A percentile compares a stretch with the other conserved stretches of the same genome.
Evolutionary conservation across 2,797 vertebrate genomes (phyloP).

Genomic region (Manis pentadactyla): DNA sequence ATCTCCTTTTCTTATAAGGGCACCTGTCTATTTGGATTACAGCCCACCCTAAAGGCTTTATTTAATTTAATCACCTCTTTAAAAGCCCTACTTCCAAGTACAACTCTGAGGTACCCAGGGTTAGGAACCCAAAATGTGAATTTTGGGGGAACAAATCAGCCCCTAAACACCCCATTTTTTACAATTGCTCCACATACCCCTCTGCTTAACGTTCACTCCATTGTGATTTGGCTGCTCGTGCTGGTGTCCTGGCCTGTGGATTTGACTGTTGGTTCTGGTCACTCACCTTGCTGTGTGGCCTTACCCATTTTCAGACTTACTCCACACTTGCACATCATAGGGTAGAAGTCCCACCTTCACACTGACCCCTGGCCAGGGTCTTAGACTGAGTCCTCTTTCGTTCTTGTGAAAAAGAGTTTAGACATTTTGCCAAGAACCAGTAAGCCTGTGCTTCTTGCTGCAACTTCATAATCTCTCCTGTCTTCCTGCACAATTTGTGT

Average conservation of each 20-base stretch:
- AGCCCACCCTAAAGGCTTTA: background rate
- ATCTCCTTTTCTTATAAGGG: background rate
- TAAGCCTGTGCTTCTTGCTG: background rate
- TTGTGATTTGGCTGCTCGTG: background rate
- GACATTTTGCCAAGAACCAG: background rate
- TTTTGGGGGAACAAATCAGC: background rate
- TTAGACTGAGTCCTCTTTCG: background rate
- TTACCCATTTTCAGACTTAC: background rate
- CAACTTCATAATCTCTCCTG: background rate
- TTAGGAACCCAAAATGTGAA: background rate
- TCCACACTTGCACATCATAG: background rate
- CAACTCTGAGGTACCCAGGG: background rate
- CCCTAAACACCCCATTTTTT: background rate
- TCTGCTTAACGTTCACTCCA: background rate
- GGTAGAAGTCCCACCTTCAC: background rate
- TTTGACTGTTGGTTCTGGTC: background rate
- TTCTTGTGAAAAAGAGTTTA: background rate
- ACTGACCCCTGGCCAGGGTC: background rate
- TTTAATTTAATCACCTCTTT: background rate
- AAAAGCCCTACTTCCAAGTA: background rate
- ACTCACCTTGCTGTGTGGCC: background rate
- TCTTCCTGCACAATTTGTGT: too few species aligned
- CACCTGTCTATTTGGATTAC: background rate
- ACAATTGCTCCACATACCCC: too few species aligned
- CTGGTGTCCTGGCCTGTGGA: background rate